A percentile compares a stretch with the other conserved stretches of the same genome.
Conservation (phyloP, 2,113 vertebrate genomes). For the Laticauda laticaudata region DNA sequence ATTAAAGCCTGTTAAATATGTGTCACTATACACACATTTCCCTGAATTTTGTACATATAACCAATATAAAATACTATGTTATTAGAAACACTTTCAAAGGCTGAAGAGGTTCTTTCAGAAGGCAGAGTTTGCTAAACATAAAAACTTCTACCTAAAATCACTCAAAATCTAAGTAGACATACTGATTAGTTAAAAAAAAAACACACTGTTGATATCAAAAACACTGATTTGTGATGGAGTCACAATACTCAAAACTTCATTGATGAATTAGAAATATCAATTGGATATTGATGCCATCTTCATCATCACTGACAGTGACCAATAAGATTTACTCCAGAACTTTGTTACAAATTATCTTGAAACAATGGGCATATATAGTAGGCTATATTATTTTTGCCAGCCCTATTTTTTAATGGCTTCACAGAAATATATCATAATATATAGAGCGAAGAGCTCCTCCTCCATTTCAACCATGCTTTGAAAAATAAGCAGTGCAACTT, state of each 20-base stretch:
- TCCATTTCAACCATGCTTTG: conserved; percentile 67
- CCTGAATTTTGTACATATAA: conserved; percentile 64
- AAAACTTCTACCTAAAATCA: conserved; percentile 64
- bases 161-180: conserved; percentile 59
- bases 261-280: conserved; percentile 55
- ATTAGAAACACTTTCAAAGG: conserved; percentile 57
- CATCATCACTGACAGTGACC: conserved; percentile 49
- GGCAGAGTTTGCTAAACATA: conserved; percentile 63
- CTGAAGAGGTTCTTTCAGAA: conserved; percentile 57
- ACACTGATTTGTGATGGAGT: conserved; percentile 62
- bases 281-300: conserved; percentile 41
- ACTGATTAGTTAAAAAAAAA: conserved; percentile 56
- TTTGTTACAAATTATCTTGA: background rate
- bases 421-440: conserved; percentile 31
- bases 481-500: conserved; percentile 68
- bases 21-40: conserved; percentile 53
- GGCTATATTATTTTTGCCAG: background rate
- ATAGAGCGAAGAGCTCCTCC: conserved; percentile 52
- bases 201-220: conserved; percentile 58
- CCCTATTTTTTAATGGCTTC: conserved; percentile 2
- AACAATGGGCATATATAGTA: background rate
- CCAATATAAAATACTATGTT: conserved; percentile 52
- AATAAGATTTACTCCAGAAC: background rate
- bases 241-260: conserved; percentile 72
- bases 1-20: conserved; percentile 59